Evolutionary conservation across 2,888 invertebrate genomes (phyloP), one percentile per base, ranked within the genome.

Genomic region (Aleiodes testaceus): DNA sequence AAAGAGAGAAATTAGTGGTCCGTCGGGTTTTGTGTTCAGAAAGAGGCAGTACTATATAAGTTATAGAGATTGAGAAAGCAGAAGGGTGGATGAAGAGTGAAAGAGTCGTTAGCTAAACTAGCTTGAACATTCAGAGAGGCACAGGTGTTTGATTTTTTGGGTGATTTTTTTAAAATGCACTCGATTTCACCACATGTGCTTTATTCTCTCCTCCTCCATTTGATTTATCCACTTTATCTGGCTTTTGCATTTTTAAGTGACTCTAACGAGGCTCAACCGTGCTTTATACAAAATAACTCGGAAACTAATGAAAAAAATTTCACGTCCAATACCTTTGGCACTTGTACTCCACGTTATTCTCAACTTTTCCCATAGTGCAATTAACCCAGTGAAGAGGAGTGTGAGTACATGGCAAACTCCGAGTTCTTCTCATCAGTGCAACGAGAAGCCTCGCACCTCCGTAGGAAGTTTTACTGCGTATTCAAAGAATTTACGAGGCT

Each of bases 401-500:
- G 3, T 6, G 55, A 7, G 26, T 11, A 36, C 42, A 42, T 42
- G 1, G 42, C 11, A 16, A 16, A 59, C 42, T 36, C 36, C 36
- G 9, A 36, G 36, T 6, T 11, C 9, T 18, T 36, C 59, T 59
- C 59, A 26, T 59, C 59, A 59, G 59, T n/a, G 6, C 26, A 22
- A 59, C 42, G 42, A 59, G 36, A 36, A 18, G 36, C 16, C 72
- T 73, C 72, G 70, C 72, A 72, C 69, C 72, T 75, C 65, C 64
- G 44, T 9, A n/a, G 36, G n/a, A n/a, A 66, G 66, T 74, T 72
- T 74, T 74, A 70, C 64, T 66, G 71, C 74, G 73, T 73, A 80
- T 79, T 77, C 75, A 78, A 80, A 78, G 81, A 81, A 81, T 81
- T 80, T 81, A 80, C 80, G 82, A 81, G 67, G 65, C 68, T 71